phyloP scores from a whole-genome alignment of 1,140 invertebrate genomes.

The Chironomus tepperi region DNA sequence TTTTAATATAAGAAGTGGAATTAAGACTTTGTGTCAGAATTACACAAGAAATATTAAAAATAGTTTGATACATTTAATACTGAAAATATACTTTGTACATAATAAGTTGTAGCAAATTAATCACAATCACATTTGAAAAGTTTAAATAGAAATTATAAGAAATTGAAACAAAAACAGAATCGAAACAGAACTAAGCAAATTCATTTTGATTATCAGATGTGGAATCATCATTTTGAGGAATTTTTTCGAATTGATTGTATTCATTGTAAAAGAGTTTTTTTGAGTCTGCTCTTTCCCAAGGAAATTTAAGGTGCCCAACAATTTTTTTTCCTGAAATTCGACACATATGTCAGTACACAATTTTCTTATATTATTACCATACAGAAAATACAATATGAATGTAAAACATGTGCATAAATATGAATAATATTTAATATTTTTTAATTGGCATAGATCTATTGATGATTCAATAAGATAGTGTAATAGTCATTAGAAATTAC shows the following conservation, averaged over 20 bases:
- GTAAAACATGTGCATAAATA: too few species aligned
- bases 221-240: slow-evolving; percentile 12
- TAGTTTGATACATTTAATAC: too few species aligned
- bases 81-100: too few species aligned
- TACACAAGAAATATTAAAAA: too few species aligned
- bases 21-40: too few species aligned
- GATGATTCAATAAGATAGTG: too few species aligned
- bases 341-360: background rate
- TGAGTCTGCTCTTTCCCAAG: background rate
- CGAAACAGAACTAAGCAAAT: background rate
- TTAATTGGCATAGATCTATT: too few species aligned
- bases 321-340: slow-evolving; percentile 21
- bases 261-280: slow-evolving; percentile 14
- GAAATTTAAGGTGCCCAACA: background rate
- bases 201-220: slow-evolving; percentile 16
- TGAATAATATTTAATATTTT: too few species aligned
- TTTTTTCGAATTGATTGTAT: slow-evolving; percentile 13
- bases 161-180: background rate
- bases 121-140: too few species aligned
- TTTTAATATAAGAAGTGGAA: too few species aligned
- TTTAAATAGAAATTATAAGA: background rate
- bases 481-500: too few species aligned
- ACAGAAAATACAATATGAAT: background rate
- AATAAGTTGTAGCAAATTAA: too few species aligned
- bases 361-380: background rate